phyloP scores from a whole-genome alignment of 2,888 invertebrate species.

The Alloplasta piceator region DNA sequence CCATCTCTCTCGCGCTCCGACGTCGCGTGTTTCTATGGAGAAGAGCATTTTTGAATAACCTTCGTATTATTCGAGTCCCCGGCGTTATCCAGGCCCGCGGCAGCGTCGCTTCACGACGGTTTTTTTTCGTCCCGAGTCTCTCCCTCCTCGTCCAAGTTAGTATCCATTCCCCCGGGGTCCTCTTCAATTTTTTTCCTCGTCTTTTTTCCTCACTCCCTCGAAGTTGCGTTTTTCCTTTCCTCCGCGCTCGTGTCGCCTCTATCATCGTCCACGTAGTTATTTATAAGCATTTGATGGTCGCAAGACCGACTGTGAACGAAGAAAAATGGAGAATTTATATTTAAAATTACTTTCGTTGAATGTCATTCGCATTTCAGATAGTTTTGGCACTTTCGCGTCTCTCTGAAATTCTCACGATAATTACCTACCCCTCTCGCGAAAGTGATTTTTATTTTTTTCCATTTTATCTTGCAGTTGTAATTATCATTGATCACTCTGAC shows the following conservation, averaged over 20 bases:
- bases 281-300: slow-evolving; percentile 55
- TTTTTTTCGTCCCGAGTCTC: slow-evolving; percentile 17
- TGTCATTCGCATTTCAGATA: no score
- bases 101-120: slow-evolving; percentile 45
- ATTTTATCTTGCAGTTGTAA: no score
- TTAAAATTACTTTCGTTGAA: no score
- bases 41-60: slow-evolving; percentile 67
- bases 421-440: no score
- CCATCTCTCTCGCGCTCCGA: not conserved
- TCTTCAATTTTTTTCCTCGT: slow-evolving; percentile 19
- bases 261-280: slow-evolving; percentile 43
- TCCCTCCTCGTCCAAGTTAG: slow-evolving; percentile 33
- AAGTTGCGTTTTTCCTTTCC: slow-evolving; percentile 3
- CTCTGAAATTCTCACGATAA: no score
- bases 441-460: no score
- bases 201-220: slow-evolving; percentile 30
- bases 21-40: slow-evolving; percentile 31
- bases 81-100: slow-evolving; percentile 58
- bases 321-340: no score
- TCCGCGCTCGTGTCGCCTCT: slow-evolving; percentile 11
- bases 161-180: slow-evolving; percentile 45
- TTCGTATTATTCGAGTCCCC: slow-evolving; percentile 56
- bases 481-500: no score
- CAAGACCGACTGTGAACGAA: not conserved
- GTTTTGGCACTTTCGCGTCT: no score